Evolutionary conservation across 2,113 vertebrate genomes (phyloP).

Genomic region (Dasyprocta punctata): DNA sequence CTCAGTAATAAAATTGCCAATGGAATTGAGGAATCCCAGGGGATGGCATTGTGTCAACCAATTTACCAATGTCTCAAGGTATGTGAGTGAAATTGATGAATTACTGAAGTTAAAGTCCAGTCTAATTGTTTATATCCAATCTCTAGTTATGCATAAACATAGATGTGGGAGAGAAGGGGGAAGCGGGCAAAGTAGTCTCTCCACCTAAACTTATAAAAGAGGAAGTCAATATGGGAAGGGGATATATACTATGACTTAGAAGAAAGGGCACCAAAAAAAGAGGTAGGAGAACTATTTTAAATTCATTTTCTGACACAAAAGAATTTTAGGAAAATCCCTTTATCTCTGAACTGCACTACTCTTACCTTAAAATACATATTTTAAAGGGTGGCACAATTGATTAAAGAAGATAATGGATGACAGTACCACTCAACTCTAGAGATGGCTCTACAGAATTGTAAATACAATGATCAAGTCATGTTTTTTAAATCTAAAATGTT

Average conservation of each 20-base stretch:
- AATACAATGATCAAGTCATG: background rate
- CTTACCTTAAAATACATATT: slow-evolving; percentile 35
- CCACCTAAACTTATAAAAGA: background rate
- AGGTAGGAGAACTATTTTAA: background rate
- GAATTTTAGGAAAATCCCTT: background rate
- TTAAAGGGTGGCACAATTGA: background rate
- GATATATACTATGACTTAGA: background rate
- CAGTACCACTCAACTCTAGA: background rate
- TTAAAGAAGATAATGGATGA: slow-evolving; percentile 11
- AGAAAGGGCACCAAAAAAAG: background rate
- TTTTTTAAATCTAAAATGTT: background rate
- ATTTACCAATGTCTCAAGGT: background rate
- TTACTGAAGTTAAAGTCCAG: background rate
- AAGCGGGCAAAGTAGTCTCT: slow-evolving; percentile 15
- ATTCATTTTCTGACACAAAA: background rate
- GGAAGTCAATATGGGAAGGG: background rate
- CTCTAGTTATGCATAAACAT: background rate
- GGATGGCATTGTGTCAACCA: background rate
- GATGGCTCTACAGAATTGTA: background rate
- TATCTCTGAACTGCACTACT: background rate
- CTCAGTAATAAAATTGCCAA: background rate
- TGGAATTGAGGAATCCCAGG: background rate
- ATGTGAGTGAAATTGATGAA: background rate
- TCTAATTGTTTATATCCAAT: slow-evolving; percentile 39
- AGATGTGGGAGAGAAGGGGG: background rate